These are phyloP conservation scores for Drosophila pruinosa DNA, from an alignment of 1,140 invertebrate genomes.

Conservation along the genomic window DNA sequence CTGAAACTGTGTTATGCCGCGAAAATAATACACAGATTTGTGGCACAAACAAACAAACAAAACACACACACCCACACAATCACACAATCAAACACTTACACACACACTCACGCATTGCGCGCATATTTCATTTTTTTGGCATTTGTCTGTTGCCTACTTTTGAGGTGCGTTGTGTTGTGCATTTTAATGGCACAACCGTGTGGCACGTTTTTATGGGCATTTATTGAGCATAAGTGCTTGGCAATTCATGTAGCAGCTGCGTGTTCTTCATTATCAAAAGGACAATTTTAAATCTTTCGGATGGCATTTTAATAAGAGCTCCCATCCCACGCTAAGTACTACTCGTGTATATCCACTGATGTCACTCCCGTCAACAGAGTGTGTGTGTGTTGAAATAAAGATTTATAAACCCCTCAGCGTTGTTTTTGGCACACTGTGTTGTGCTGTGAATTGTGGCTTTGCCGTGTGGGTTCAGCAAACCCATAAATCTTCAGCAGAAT, in stretches of 20 bases:
- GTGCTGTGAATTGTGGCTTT: constrained; percentile 16
- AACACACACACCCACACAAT: not conserved
- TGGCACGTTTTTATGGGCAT: constrained; percentile 59
- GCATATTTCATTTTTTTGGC: constrained; percentile 66
- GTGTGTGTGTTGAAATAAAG: constrained; percentile 54
- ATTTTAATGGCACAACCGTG: constrained; percentile 61
- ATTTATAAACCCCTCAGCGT: constrained; percentile 64
- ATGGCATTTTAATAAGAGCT: constrained; percentile 72
- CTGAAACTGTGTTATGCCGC: constrained; percentile 59
- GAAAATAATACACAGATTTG: constrained; percentile 64
- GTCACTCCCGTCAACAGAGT: constrained; percentile 13
- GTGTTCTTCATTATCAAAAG: constrained; percentile 15
- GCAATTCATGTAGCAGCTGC: constrained; percentile 65
- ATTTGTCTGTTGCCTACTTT: constrained; percentile 56
- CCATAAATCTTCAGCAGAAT: constrained; percentile 74
- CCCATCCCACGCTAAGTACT: constrained; percentile 13
- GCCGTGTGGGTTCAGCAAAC: constrained; percentile 59
- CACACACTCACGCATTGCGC: not conserved
- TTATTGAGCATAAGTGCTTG: constrained; percentile 75
- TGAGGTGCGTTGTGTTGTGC: constrained; percentile 37
- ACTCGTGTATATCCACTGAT: constrained; percentile 7
- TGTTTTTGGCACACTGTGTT: constrained; percentile 34
- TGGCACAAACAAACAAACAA: not conserved
- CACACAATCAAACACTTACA: constrained; percentile 5
- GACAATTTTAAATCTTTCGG: constrained; percentile 46